Conservation (phyloP, 2,113 vertebrate genomes). For the Collichthys lucidus region DNA sequence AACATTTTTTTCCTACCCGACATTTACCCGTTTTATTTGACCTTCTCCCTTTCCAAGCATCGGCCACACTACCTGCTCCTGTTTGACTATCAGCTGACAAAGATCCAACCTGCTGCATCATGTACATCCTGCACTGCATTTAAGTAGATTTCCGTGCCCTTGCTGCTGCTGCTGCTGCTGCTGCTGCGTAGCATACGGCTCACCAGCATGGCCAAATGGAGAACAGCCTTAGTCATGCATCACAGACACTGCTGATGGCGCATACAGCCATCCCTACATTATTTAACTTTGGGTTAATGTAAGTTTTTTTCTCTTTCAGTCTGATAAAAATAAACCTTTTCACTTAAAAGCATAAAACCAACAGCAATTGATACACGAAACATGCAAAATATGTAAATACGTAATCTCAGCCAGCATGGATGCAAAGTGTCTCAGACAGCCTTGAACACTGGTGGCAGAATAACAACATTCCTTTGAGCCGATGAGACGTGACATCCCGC, state of each 20-base stretch:
- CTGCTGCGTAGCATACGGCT: background rate
- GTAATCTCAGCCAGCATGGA: background rate
- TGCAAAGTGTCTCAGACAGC: slow-evolving; percentile 5
- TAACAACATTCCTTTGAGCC: background rate
- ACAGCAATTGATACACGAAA: background rate
- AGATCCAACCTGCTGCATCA: background rate
- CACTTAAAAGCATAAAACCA: background rate
- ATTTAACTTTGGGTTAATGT: background rate
- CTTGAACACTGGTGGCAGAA: slow-evolving; percentile 2
- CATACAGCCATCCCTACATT: background rate
- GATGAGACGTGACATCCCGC: slow-evolving; percentile 21
- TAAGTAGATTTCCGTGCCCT: background rate
- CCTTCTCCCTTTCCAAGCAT: background rate
- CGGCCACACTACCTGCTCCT: background rate
- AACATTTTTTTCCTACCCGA: background rate
- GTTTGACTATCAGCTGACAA: background rate
- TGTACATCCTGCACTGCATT: background rate
- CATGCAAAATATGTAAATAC: background rate
- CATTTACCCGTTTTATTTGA: background rate
- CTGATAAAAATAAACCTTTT: background rate
- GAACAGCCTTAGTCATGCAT: background rate
- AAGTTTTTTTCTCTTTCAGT: background rate
- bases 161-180: too few species aligned
- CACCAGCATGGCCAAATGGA: background rate
- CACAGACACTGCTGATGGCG: background rate